phyloP scores from a whole-genome alignment of 2,797 vertebrate species.

The Myripristis murdjan region DNA sequence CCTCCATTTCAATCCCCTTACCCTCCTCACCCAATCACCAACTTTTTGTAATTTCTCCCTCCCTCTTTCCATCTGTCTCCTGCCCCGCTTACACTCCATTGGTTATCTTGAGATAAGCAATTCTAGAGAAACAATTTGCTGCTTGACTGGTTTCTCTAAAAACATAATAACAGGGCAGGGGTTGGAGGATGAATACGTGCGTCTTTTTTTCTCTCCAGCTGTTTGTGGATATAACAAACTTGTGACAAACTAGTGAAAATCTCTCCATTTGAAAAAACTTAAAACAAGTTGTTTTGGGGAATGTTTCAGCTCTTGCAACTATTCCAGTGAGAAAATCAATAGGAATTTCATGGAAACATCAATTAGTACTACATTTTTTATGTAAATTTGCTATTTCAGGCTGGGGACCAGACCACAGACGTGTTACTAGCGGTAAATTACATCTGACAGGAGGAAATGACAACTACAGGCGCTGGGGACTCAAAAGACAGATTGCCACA shows the following conservation, averaged over 20 bases:
- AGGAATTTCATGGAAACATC: no score
- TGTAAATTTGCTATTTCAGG: not conserved
- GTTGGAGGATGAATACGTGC: constrained; percentile 1
- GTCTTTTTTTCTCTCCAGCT: not conserved
- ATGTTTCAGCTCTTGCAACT: not conserved
- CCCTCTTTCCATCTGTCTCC: constrained; percentile 25
- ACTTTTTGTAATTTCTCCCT: constrained; percentile 21
- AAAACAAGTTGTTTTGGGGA: not conserved
- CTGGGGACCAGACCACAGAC: constrained; percentile 9
- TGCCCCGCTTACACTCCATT: constrained; percentile 18
- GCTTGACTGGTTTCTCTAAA: constrained; percentile 43
- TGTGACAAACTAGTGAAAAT: not conserved
- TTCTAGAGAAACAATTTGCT: constrained; percentile 60
- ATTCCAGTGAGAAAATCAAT: not conserved
- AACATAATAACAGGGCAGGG: constrained; percentile 26
- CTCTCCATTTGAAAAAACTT: no score
- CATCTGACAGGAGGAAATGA: constrained; percentile 37
- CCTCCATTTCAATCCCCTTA: not conserved
- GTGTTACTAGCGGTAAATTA: constrained; percentile 14
- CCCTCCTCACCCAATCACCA: not conserved
- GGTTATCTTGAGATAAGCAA: constrained; percentile 49
- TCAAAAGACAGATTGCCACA: constrained; percentile 13
- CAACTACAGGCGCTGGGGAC: constrained; percentile 25
- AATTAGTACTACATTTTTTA: no score
- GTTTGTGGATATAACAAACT: not conserved